A percentile compares a stretch with the other conserved stretches of the same genome.
phyloP scores from a whole-genome alignment of 2,113 vertebrate genomes.

The Clarias macrocephalus region DNA sequence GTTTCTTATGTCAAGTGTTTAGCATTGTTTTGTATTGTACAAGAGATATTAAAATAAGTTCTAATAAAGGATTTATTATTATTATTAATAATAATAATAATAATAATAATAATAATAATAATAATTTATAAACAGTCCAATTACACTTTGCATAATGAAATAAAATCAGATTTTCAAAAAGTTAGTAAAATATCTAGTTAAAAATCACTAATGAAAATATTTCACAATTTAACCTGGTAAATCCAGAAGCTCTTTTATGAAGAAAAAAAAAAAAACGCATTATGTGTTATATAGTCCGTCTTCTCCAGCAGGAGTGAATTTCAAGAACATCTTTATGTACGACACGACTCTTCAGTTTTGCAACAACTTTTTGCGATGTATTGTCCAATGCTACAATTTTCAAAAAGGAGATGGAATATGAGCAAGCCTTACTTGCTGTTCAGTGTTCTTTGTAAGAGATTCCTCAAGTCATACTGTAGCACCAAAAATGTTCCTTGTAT shows the following conservation, averaged over 20 bases:
- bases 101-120: too few relatives aligned
- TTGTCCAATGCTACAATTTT: background rate
- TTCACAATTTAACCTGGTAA: background rate
- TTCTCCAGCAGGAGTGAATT: background rate
- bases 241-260: background rate
- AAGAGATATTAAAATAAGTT: background rate
- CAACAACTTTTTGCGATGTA: background rate
- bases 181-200: background rate
- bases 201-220: background rate
- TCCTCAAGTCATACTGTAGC: background rate
- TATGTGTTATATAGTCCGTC: background rate
- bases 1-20: background rate
- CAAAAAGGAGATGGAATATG: background rate
- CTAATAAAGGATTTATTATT: background rate
- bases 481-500: background rate
- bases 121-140: too few relatives aligned
- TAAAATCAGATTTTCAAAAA: background rate
- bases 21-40: background rate
- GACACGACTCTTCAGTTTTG: background rate
- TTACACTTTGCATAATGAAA: background rate
- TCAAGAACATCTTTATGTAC: background rate
- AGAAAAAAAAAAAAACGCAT: background rate
- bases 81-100: too few relatives aligned
- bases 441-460: background rate
- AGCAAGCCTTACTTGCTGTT: background rate